phyloP scores from a whole-genome alignment of 1,140 invertebrate species.

The Leucophenga varia region DNA sequence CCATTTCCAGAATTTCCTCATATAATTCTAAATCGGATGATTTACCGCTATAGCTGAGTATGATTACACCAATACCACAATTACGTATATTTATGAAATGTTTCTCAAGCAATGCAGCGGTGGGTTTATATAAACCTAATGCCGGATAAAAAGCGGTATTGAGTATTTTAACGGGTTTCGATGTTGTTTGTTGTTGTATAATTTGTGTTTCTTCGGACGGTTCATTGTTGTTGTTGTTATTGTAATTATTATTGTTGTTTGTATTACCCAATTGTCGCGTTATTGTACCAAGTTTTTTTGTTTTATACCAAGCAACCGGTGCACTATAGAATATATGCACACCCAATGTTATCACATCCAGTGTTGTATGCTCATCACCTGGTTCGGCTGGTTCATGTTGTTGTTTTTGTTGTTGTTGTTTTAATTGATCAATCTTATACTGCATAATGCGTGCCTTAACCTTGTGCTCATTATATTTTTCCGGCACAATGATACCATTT shows the following conservation, averaged over 20 bases:
- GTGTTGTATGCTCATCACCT: slow-evolving; percentile 20
- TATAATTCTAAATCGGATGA: slow-evolving; percentile 24
- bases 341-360: slow-evolving; percentile 32
- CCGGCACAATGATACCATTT: slow-evolving; percentile 46
- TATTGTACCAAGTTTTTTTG: slow-evolving; percentile 32
- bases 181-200: slow-evolving; percentile 39
- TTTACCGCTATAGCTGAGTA: slow-evolving; percentile 29
- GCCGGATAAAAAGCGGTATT: slow-evolving; percentile 53
- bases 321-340: slow-evolving; percentile 53
- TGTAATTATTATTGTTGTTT: not conserved
- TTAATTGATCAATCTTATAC: slow-evolving; percentile 44
- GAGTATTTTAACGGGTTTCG: slow-evolving; percentile 33
- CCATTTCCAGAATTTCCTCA: slow-evolving; percentile 26
- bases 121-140: slow-evolving; percentile 47
- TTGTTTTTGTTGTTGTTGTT: slow-evolving; percentile 33
- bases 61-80: slow-evolving; percentile 48
- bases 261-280: not conserved
- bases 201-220: no score
- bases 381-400: slow-evolving; percentile 26
- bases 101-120: slow-evolving; percentile 34
- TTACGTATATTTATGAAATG: slow-evolving; percentile 51
- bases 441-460: slow-evolving; percentile 48
- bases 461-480: slow-evolving; percentile 54
- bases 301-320: slow-evolving; percentile 51
- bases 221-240: slow-evolving; percentile 4